These are phyloP conservation scores for Sebastes fasciatus DNA, from an alignment of 2,113 vertebrate species.

Conservation along the genomic window DNA sequence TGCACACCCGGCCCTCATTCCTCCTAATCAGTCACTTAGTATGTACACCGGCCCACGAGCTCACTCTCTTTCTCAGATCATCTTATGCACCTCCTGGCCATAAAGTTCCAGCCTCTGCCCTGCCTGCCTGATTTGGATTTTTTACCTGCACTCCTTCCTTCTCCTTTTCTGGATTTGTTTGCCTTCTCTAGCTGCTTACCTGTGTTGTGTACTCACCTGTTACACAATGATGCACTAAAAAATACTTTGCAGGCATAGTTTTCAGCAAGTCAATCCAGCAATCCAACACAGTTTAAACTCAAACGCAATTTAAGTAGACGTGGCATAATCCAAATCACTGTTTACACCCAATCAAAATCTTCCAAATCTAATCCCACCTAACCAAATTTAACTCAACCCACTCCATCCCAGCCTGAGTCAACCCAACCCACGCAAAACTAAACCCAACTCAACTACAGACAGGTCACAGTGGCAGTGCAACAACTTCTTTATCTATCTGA, in stretches of 20 bases:
- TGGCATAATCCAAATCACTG: background rate
- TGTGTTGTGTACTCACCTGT: too few relatives aligned
- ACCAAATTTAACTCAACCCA: too few relatives aligned
- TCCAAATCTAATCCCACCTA: background rate
- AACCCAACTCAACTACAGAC: background rate
- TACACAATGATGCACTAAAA: too few relatives aligned
- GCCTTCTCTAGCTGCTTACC: background rate
- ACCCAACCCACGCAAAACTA: background rate
- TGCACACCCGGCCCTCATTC: background rate
- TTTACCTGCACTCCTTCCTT: background rate
- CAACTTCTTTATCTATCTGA: background rate
- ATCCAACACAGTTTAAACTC: background rate
- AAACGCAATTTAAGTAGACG: background rate
- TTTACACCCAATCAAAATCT: background rate
- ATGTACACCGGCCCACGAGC: background rate
- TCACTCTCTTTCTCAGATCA: background rate
- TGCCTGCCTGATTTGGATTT: background rate
- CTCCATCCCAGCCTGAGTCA: background rate
- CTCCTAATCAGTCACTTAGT: background rate
- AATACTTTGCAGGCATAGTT: background rate
- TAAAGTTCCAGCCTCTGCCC: background rate
- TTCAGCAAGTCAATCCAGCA: background rate
- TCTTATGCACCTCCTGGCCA: background rate
- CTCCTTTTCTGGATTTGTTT: background rate
- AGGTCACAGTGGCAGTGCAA: background rate